Conservation (phyloP, 1,140 invertebrate species). For the Hylyphantes graminicola region DNA sequence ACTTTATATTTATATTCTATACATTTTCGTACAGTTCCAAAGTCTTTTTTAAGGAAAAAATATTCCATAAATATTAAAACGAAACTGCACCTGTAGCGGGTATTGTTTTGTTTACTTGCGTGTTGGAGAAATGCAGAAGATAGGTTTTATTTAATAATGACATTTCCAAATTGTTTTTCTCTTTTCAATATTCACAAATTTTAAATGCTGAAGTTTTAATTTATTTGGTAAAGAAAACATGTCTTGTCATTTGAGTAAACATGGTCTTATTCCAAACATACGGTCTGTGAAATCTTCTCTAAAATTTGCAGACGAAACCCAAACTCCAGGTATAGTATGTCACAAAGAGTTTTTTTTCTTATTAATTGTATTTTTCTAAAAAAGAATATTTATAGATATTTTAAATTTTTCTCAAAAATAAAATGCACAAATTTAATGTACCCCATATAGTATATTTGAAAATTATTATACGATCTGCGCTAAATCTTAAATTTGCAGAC, state of each 20-base stretch:
- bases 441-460: not conserved
- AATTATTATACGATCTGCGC: not conserved
- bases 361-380: conserved; percentile 2
- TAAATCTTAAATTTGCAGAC: not conserved
- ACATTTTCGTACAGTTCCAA: too few species aligned
- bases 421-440: not conserved
- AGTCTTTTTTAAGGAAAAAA: too few species aligned
- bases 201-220: not conserved
- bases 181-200: not conserved
- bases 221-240: not conserved
- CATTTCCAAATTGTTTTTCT: not conserved
- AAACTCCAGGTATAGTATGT: conserved; percentile 20
- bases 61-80: not conserved
- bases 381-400: not conserved
- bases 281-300: conserved; percentile 41
- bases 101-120: conserved; percentile 17
- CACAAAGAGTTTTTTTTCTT: not conserved
- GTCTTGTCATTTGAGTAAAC: conserved; percentile 58
- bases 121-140: not conserved
- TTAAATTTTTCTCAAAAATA: not conserved
- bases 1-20: too few species aligned
- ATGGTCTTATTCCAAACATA: conserved; percentile 31
- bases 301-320: conserved; percentile 40
- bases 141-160: not conserved
- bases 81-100: not conserved